Conservation (phyloP, 2,888 invertebrate species). For the Chesias legatella region DNA sequence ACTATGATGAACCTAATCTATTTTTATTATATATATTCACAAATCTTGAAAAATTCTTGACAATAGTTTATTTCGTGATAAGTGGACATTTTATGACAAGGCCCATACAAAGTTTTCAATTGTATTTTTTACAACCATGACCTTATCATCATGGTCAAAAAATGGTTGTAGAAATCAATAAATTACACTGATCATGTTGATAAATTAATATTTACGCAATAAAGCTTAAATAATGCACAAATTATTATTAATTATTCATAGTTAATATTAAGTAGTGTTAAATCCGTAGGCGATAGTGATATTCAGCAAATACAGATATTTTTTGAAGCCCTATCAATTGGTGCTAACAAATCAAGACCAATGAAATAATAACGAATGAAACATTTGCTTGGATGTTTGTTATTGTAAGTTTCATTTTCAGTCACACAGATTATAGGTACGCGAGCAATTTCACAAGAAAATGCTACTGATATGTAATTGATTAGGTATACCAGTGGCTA, state of each 20-base stretch:
- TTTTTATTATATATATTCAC: no score
- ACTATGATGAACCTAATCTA: no score
- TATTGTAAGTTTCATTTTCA: no score
- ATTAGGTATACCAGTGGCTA: no score
- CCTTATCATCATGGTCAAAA: constrained; percentile 4
- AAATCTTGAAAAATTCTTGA: no score
- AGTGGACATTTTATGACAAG: not conserved
- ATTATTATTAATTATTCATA: constrained; percentile 12
- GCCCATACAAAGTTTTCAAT: constrained; percentile 4
- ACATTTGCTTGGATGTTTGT: no score
- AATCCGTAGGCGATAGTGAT: constrained; percentile 1
- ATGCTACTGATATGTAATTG: no score
- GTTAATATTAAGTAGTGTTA: constrained; percentile 5
- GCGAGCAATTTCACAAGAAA: no score
- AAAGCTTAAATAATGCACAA: constrained; percentile 22
- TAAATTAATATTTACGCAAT: constrained; percentile 17
- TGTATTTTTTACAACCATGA: constrained; percentile 19
- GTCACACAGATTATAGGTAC: no score
- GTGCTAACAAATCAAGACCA: not conserved
- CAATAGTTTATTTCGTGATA: no score
- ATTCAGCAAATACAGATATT: not conserved
- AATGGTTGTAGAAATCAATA: not conserved
- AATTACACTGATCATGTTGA: constrained; percentile 9
- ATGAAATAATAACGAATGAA: no score
- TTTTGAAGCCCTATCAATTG: not conserved